Percentiles rank a stretch among this genome's conserved stretches.
phyloP scores from a whole-genome alignment of 2,888 invertebrate species.

The Dryococelus australis region DNA sequence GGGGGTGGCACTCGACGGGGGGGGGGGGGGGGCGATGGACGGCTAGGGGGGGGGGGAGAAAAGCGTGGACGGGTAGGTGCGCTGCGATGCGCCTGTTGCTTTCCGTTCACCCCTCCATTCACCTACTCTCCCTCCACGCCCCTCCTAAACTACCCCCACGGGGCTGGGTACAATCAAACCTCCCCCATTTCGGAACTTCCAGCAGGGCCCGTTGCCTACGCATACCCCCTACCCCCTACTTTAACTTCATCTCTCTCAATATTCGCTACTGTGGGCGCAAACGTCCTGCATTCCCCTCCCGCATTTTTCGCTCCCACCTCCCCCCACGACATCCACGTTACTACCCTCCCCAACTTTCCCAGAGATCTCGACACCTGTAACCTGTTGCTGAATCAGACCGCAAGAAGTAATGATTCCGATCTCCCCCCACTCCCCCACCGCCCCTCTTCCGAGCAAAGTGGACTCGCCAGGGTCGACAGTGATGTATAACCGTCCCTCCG shows the following conservation, averaged over 20 bases:
- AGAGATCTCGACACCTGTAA: neutral
- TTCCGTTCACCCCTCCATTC: neutral
- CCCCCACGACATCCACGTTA: neutral
- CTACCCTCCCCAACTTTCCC: neutral
- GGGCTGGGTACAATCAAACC: neutral
- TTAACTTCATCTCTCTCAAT: neutral
- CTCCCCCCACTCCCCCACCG: neutral
- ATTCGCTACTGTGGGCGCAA: neutral
- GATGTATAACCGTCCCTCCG: neutral
- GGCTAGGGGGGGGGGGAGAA: neutral
- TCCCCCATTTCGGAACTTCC: neutral
- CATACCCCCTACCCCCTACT: neutral
- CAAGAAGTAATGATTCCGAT: constrained; percentile 2
- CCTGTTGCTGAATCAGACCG: constrained; percentile 3
- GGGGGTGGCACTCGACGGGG: no score
- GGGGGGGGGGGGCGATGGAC: neutral
- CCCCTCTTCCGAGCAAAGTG: no score
- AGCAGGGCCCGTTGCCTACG: neutral
- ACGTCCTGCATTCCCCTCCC: neutral
- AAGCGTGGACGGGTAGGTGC: neutral
- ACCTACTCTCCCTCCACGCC: no score
- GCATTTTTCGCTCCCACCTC: neutral
- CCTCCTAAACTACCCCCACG: neutral
- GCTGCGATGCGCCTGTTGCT: neutral
- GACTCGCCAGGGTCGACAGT: neutral